Percentiles rank a stretch among this genome's conserved stretches.
Evolutionary conservation across 2,113 vertebrate genomes (phyloP).

Genomic region (Eudorcas thomsonii): DNA sequence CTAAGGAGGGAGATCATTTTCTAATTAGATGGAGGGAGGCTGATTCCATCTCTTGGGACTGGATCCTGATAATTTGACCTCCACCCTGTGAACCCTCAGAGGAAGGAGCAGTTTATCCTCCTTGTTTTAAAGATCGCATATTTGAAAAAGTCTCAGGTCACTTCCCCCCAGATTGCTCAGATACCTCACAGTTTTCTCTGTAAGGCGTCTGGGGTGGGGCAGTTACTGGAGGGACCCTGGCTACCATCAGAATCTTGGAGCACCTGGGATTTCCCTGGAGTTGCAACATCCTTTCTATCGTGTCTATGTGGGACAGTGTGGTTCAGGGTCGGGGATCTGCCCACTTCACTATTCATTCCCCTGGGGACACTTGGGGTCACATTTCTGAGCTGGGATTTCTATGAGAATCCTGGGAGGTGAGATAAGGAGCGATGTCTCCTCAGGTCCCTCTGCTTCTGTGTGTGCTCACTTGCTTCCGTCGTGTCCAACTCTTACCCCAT

Average conservation of each 20-base stretch:
- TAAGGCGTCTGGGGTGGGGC: neutral
- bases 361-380: neutral
- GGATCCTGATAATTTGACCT: neutral
- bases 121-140: neutral
- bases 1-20: neutral
- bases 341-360: neutral
- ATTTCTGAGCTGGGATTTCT: neutral
- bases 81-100: neutral
- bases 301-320: neutral
- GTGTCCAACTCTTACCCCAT: neutral
- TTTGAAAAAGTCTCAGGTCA: neutral
- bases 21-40: neutral
- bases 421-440: neutral
- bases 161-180: neutral
- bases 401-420: neutral
- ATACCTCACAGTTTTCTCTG: neutral
- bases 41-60: neutral
- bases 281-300: neutral
- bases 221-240: neutral
- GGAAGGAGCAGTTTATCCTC: neutral
- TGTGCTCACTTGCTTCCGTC: rapidly evolving
- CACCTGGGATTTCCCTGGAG: neutral
- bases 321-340: neutral
- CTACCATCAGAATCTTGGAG: neutral
- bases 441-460: neutral